A percentile compares a stretch with the other conserved stretches of the same genome.
Evolutionary conservation across 1,140 invertebrate species (phyloP).

Genomic region (Hypothenemus hampei): DNA sequence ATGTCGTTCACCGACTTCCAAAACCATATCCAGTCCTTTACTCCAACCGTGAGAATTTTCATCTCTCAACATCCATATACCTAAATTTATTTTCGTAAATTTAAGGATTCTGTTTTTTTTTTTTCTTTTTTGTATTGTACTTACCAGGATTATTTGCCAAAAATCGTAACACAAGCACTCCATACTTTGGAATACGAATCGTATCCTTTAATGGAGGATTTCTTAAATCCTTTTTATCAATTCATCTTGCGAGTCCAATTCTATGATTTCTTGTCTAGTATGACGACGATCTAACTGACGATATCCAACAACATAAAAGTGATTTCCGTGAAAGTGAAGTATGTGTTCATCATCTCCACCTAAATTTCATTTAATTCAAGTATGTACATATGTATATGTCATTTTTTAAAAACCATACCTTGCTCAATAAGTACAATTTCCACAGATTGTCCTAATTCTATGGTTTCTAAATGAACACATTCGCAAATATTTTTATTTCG

Average conservation of each 20-base stretch:
- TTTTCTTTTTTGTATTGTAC: not conserved
- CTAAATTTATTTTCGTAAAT: constrained; percentile 39
- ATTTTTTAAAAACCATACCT: constrained; percentile 50
- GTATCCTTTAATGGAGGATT: constrained; percentile 66
- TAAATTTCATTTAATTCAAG: too few relatives aligned
- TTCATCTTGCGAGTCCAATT: constrained; percentile 51
- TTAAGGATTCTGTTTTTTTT: not conserved
- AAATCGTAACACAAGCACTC: constrained; percentile 65
- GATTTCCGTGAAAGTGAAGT: constrained; percentile 72
- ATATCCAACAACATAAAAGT: constrained; percentile 62
- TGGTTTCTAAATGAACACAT: constrained; percentile 60
- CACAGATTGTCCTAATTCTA: constrained; percentile 57
- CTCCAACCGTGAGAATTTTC: constrained; percentile 51
- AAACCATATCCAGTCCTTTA: constrained; percentile 40
- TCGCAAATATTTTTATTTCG: constrained; percentile 50
- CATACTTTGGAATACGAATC: constrained; percentile 62
- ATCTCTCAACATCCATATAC: constrained; percentile 68
- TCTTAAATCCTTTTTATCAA: constrained; percentile 54
- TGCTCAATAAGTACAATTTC: constrained; percentile 65
- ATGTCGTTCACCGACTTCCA: constrained; percentile 37
- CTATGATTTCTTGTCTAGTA: constrained; percentile 49
- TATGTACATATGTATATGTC: not conserved
- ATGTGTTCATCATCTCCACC: constrained; percentile 61
- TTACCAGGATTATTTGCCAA: constrained; percentile 68
- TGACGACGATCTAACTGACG: constrained; percentile 51